These are phyloP conservation scores for Chionomys nivalis DNA, from an alignment of 2,113 vertebrate genomes.

Conservation along the genomic window DNA sequence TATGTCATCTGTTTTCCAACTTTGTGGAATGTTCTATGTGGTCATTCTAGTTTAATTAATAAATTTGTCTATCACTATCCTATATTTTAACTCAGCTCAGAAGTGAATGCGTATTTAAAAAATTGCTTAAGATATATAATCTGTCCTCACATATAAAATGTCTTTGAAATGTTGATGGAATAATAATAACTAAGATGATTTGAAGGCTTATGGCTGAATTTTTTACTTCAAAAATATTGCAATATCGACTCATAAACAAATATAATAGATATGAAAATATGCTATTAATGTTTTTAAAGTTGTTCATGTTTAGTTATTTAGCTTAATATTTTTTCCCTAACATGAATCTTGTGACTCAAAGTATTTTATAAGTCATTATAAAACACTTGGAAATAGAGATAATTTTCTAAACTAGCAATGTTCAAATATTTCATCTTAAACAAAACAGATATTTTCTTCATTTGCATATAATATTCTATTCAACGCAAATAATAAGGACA, in stretches of 20 bases:
- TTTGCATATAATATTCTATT: background rate
- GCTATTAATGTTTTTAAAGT: background rate
- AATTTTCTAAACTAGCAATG: background rate
- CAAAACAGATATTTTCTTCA: background rate
- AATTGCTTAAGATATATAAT: background rate
- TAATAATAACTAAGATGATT: background rate
- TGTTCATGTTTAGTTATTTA: background rate
- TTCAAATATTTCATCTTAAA: background rate
- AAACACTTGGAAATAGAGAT: background rate
- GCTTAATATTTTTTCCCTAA: background rate
- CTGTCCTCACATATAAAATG: background rate
- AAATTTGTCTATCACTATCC: constrained; percentile 45
- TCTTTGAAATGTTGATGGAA: background rate
- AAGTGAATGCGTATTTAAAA: background rate
- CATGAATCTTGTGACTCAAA: background rate
- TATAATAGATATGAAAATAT: background rate
- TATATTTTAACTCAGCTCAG: constrained; percentile 51
- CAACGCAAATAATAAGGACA: background rate
- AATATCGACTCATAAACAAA: background rate
- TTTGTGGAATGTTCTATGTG: constrained; percentile 36
- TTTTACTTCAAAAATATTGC: background rate
- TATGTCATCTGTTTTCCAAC: constrained; percentile 51
- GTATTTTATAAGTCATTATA: background rate
- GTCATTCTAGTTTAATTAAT: constrained; percentile 47
- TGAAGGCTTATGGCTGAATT: background rate